These are phyloP conservation scores for Archivesica marissinica DNA, from an alignment of 1,140 invertebrate species.

Conservation along the genomic window DNA sequence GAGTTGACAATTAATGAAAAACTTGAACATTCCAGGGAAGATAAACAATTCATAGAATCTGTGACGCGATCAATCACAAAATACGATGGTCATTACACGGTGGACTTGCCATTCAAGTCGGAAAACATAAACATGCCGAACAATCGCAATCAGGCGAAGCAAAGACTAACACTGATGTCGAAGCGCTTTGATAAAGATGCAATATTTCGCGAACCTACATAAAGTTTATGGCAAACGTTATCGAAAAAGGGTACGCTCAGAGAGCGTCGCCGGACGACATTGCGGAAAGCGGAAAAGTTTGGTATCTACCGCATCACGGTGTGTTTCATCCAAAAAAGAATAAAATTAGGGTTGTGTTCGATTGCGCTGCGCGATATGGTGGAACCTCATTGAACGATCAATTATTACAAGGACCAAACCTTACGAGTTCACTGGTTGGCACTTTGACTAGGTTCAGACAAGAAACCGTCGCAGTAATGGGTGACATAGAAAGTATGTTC, in stretches of 20 bases:
- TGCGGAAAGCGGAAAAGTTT: conserved; percentile 6
- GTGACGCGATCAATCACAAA: neutral
- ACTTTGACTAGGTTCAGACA: conserved; percentile 52
- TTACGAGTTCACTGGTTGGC: conserved; percentile 56
- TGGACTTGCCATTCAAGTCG: conserved; percentile 43
- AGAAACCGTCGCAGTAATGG: conserved; percentile 27
- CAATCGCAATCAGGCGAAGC: too few relatives aligned
- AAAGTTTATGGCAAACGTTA: too few relatives aligned
- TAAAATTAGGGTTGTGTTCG: conserved; percentile 66
- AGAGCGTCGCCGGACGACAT: too few relatives aligned
- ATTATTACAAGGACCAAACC: conserved; percentile 62
- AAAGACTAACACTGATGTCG: too few relatives aligned
- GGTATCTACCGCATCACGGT: conserved; percentile 65
- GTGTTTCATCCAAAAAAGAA: conserved; percentile 63
- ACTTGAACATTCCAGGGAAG: too few relatives aligned
- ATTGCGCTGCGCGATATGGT: conserved; percentile 36
- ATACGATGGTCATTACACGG: conserved; percentile 1
- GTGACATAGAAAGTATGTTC: conserved; percentile 62
- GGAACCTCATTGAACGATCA: conserved; percentile 71
- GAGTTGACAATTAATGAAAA: too few relatives aligned
- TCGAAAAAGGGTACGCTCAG: too few relatives aligned
- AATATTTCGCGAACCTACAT: too few relatives aligned
- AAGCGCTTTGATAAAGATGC: too few relatives aligned
- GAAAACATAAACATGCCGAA: too few relatives aligned
- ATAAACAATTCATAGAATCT: conserved; percentile 43